Evolutionary conservation across 2,797 vertebrate species (phyloP), one percentile per base, ranked within the genome.

Genomic region (Staurois parvus): DNA sequence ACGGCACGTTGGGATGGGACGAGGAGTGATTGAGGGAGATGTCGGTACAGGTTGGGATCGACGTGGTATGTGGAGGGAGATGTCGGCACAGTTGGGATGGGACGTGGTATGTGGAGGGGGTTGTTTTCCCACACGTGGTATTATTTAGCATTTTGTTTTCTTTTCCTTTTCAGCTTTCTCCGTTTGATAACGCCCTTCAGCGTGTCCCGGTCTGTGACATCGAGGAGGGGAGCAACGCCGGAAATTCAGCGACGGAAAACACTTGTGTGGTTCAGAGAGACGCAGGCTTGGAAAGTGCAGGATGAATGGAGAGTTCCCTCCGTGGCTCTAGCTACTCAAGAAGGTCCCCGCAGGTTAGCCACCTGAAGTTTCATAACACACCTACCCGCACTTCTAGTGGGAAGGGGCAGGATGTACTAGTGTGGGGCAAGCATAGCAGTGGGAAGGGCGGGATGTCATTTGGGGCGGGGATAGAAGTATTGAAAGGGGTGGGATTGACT

Each of bases 231-330:
- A 77, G 93, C 89, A 34, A 52, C 10, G 7, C 74, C 29, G 30
- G 88, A 88, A 70, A 79, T 90, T 40, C 93, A 91, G 83, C 91
- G 92, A 82, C 91, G 88, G 85, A 94, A 92, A 89, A 95, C 93
- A 56, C 89, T 94, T 0, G 89, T 88, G 59, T 95, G 95, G 95
- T 95, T 95, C 87, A 92, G 88, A 84, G 94, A 95, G 86, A 95
- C 94, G 0, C 94, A 95, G 85, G 94, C 91, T 5, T 81, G 90
- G 67, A 94, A 94, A 81, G 91, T 95, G 48, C 79, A 91, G 67
- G 88, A 91, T 76, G 91, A 93, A n/a, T 4, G 94, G 94, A 0
- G 90, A 84, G 10, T 95, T 94, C 76, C 94, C 95, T n/a, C 87
- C 87, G 82, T 95, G 95, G 94, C 93, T 95, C 40, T 90, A 85